These are phyloP conservation scores for Agrochola litura DNA, from an alignment of 2,888 invertebrate species.

Conservation along the genomic window DNA sequence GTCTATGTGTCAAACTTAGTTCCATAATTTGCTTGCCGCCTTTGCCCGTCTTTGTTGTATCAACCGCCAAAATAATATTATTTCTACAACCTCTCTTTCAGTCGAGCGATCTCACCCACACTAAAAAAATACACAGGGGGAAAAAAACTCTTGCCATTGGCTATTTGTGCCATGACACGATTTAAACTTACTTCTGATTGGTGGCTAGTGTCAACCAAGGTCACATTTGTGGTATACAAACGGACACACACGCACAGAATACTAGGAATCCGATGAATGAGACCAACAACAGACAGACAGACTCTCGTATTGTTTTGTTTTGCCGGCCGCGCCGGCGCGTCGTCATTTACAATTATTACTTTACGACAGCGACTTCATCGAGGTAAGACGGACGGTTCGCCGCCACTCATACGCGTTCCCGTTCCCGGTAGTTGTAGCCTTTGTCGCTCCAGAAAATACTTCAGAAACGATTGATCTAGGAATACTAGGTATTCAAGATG, in stretches of 20 bases:
- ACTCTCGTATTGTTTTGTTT: neutral
- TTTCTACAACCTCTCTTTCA: too few relatives aligned
- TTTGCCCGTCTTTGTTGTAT: too few relatives aligned
- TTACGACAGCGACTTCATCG: neutral
- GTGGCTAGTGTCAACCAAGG: constrained; percentile 14
- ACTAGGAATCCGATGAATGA: neutral
- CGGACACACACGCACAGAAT: constrained; percentile 11
- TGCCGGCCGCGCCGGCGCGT: neutral
- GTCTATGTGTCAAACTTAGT: too few relatives aligned
- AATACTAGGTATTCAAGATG: neutral
- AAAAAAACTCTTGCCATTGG: constrained; percentile 3
- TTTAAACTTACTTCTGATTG: constrained; percentile 27
- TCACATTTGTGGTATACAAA: neutral
- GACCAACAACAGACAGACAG: too few relatives aligned
- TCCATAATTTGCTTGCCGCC: too few relatives aligned
- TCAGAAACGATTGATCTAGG: constrained; percentile 4
- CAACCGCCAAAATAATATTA: too few relatives aligned
- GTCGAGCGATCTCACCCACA: too few relatives aligned
- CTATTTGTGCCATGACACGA: neutral
- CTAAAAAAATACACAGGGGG: too few relatives aligned
- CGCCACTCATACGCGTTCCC: neutral
- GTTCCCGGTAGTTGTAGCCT: neutral
- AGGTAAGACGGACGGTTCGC: neutral
- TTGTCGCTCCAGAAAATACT: neutral
- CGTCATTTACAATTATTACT: too few relatives aligned